Evolutionary conservation across 2,113 vertebrate species (phyloP).

Genomic region (Reinhardtius hippoglossoides): DNA sequence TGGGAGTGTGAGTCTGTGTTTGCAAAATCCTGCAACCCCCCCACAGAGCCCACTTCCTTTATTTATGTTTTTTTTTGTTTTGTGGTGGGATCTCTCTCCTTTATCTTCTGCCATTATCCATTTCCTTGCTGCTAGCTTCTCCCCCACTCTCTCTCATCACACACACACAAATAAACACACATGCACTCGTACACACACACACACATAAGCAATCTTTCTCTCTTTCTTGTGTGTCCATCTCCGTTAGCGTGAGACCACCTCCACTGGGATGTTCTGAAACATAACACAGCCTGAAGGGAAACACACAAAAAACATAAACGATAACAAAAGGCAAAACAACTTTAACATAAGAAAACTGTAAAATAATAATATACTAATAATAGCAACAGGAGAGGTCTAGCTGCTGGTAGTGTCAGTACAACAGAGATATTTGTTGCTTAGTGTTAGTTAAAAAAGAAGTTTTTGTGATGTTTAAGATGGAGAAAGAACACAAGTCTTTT

Average conservation of each 20-base stretch:
- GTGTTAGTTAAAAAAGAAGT: conserved; percentile 21
- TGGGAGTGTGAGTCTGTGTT: not conserved
- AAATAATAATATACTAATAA: conserved; percentile 40
- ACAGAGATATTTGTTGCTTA: conserved; percentile 22
- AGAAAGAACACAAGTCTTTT: conserved; percentile 56
- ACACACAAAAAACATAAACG: conserved; percentile 86
- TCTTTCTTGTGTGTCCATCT: conserved; percentile 65
- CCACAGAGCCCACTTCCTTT: conserved; percentile 3
- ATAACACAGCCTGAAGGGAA: conserved; percentile 98
- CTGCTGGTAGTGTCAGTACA: conserved; percentile 42
- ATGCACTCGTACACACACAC: not conserved
- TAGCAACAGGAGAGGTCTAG: conserved; percentile 7
- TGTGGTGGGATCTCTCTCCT: not conserved
- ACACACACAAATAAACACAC: not conserved
- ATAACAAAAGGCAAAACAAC: conserved; percentile 74
- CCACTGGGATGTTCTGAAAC: conserved; percentile 96
- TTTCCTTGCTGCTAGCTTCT: not conserved
- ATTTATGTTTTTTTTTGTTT: conserved; percentile 15
- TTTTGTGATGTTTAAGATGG: conserved; percentile 21
- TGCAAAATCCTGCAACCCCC: not conserved
- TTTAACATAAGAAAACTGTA: conserved; percentile 56
- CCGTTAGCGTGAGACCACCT: conserved; percentile 81
- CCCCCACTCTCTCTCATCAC: not conserved
- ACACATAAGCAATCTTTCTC: conserved; percentile 29
- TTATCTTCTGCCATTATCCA: conserved; percentile 27